A percentile compares a stretch with the other conserved stretches of the same genome.
These are phyloP conservation scores for Anableps anableps DNA, from an alignment of 2,797 vertebrate species.

Conservation along the genomic window DNA sequence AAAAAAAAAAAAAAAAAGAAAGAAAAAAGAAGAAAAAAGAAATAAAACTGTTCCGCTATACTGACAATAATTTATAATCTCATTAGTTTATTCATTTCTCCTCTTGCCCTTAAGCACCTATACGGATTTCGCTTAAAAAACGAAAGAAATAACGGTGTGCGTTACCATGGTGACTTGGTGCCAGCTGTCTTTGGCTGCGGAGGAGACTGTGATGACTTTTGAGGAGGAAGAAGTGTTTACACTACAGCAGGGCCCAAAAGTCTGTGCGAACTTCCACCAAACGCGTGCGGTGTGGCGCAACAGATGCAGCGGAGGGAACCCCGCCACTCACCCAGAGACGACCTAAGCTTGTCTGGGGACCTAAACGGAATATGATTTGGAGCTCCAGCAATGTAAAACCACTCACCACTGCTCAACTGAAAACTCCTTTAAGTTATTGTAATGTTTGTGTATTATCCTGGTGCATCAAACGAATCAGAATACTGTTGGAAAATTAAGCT, in stretches of 20 bases:
- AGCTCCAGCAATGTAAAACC: background rate
- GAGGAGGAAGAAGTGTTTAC: conserved; percentile 9
- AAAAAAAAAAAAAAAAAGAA: conserved; percentile 12
- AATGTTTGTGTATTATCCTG: background rate
- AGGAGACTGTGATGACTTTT: conserved; percentile 62
- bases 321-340: background rate
- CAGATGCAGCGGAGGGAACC: background rate
- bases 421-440: background rate
- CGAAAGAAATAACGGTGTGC: conserved; percentile 67
- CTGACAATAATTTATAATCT: conserved; percentile 77
- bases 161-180: conserved; percentile 82
- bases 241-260: background rate
- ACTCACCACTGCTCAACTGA: background rate
- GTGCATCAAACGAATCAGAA: background rate
- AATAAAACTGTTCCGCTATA: conserved; percentile 62
- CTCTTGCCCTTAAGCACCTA: conserved; percentile 70
- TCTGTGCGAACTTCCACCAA: background rate
- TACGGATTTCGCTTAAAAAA: conserved; percentile 62
- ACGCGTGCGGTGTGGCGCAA: background rate
- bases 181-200: conserved; percentile 75
- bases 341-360: background rate
- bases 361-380: background rate
- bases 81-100: conserved; percentile 78
- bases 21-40: conserved; percentile 21
- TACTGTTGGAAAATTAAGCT: background rate